Conservation (phyloP, 1,140 invertebrate species). For the Aphaenogaster floridana region DNA sequence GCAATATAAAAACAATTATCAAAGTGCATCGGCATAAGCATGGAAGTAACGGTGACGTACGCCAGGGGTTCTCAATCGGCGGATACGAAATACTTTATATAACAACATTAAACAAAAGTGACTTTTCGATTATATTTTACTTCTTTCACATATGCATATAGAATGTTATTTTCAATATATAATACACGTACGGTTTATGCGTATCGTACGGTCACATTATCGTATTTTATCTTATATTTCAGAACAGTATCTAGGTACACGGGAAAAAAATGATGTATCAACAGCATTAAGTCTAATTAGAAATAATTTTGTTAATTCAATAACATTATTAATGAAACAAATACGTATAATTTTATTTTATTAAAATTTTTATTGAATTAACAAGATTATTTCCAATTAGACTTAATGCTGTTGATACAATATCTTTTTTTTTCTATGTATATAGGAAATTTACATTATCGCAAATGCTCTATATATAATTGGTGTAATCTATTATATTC, state of each 20-base stretch:
- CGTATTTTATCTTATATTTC: background rate
- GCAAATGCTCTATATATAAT: background rate
- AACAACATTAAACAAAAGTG: background rate
- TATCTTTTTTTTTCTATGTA: no score
- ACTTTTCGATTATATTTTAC: background rate
- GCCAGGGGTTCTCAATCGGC: slow-evolving; percentile 79
- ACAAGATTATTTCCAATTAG: no score
- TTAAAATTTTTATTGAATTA: no score
- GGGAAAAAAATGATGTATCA: no score
- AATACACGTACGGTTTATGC: background rate
- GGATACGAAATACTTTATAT: slow-evolving; percentile 63
- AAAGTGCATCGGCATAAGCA: slow-evolving; percentile 55
- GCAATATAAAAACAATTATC: slow-evolving; percentile 61
- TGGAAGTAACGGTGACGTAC: slow-evolving; percentile 81
- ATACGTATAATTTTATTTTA: no score
- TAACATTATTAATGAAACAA: no score
- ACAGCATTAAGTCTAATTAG: no score
- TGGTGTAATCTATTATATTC: background rate
- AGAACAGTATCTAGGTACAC: background rate
- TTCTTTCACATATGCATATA: background rate
- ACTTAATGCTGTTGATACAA: no score
- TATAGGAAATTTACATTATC: background rate
- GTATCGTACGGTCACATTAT: background rate
- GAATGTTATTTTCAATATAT: background rate
- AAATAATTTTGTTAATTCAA: no score